Conservation (phyloP, 1,140 invertebrate species). For the Cydia pomonella region DNA sequence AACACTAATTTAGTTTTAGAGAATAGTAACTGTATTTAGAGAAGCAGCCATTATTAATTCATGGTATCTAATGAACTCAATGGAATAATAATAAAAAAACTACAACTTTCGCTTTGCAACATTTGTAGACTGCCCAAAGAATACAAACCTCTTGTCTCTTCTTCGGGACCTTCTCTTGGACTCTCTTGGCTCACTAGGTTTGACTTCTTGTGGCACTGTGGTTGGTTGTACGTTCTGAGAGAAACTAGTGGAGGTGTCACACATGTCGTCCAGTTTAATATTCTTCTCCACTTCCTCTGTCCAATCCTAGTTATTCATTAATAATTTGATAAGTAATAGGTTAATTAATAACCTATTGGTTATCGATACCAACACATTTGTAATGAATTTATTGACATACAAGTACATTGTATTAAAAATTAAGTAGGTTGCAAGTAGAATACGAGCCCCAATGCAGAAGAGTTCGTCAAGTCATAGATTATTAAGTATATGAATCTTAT, state of each 20-base stretch:
- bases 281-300: constrained; percentile 75
- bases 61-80: too few relatives aligned
- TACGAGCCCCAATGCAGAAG: too few relatives aligned
- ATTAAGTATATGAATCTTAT: too few relatives aligned
- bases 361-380: constrained; percentile 6
- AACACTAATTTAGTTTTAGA: too few relatives aligned
- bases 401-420: too few relatives aligned
- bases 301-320: constrained; percentile 61
- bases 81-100: too few relatives aligned
- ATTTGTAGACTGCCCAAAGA: not conserved
- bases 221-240: constrained; percentile 55
- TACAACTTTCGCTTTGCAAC: not conserved
- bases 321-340: constrained; percentile 36
- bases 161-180: constrained; percentile 62
- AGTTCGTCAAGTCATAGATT: too few relatives aligned
- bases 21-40: too few relatives aligned
- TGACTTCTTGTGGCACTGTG: constrained; percentile 53
- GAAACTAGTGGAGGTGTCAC: constrained; percentile 65
- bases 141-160: constrained; percentile 61
- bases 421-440: too few relatives aligned
- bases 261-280: constrained; percentile 70
- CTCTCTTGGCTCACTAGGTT: constrained; percentile 53
- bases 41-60: too few relatives aligned
- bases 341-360: too few relatives aligned
- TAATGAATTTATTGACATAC: too few relatives aligned